Evolutionary conservation across 2,113 vertebrate species (phyloP), one percentile per base, ranked within the genome.

Genomic region (Sisor rabdophorus): DNA sequence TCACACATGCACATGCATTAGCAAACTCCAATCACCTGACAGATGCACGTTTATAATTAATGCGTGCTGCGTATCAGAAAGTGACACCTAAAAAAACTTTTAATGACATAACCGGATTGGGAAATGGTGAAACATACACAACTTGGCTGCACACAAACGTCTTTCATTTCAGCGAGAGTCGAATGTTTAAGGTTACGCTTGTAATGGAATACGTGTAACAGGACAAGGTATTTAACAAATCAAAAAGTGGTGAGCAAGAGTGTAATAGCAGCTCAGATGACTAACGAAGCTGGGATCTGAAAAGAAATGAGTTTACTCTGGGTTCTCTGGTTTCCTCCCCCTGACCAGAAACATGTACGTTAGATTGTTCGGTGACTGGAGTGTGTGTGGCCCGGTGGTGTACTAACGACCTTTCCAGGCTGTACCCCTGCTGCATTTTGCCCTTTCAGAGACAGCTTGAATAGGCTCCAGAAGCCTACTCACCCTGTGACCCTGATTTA

Each of bases 21-120:
- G 5, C 28, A 76, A 76, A 44, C 61, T 56, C 52, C 22, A 71
- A 78, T 71, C 30, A 26, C 53, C 68, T 63, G 76, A 72, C 69
- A 78, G 76, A 71, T 24, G 32, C 50, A 47, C 59, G 71, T 78
- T 15, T 64, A 78, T 78, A 72, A 64, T 78, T 78, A n/a, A 78
- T 72, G 13, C 48, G 22, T 32, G 10, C 12, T 6, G 47, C 47
- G 30, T 32, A 40, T 71, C 58, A 48, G 76, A 78, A 64, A 44
- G 28, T 24, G 75, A 77, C 75, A 77, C 55, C 47, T 58, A 13
- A 71, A 78, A n/a, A 78, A 63, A 50, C 68, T 52, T 24, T 61
- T 59, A 77, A 60, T 67, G 61, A 67, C 74, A 76, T 55, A 67
- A 67, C 26, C 44, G 74, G 63, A 76, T 44, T 50, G 58, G 58